These are phyloP conservation scores for Nettapus auritus DNA, from an alignment of 2,113 vertebrate species.

Conservation along the genomic window DNA sequence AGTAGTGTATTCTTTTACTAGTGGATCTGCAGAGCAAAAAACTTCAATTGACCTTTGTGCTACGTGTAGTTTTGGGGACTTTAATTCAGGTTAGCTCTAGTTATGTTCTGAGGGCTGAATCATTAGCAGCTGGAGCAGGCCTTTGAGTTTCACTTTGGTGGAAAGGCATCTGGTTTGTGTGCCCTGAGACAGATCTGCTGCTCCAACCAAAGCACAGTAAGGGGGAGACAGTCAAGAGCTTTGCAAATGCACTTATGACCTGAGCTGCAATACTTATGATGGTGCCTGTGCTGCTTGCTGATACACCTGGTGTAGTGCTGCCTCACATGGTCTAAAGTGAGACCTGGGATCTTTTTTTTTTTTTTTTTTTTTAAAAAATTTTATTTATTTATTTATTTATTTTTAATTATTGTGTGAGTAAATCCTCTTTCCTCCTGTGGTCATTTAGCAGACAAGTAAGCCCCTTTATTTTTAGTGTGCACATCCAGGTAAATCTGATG, in stretches of 20 bases:
- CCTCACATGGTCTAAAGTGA: background rate
- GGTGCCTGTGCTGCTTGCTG: background rate
- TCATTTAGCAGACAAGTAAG: background rate
- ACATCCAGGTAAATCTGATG: background rate
- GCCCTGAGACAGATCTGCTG: background rate
- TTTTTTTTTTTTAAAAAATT: background rate
- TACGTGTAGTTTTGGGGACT: background rate
- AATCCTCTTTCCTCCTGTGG: background rate
- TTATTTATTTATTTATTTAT: too few relatives aligned
- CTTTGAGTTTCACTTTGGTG: background rate
- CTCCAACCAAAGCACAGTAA: background rate
- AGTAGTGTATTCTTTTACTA: background rate
- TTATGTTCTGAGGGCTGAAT: background rate
- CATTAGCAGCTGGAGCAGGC: background rate
- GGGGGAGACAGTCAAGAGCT: background rate
- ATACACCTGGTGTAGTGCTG: background rate
- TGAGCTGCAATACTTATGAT: background rate
- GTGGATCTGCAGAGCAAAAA: background rate
- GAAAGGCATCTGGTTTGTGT: background rate
- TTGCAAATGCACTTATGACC: background rate
- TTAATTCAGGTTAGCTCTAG: background rate
- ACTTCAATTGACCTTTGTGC: background rate
- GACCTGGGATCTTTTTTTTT: background rate
- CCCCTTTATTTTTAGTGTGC: background rate
- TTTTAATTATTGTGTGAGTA: background rate